Conservation (phyloP, 1,140 invertebrate genomes). For the Augochlora pura region DNA sequence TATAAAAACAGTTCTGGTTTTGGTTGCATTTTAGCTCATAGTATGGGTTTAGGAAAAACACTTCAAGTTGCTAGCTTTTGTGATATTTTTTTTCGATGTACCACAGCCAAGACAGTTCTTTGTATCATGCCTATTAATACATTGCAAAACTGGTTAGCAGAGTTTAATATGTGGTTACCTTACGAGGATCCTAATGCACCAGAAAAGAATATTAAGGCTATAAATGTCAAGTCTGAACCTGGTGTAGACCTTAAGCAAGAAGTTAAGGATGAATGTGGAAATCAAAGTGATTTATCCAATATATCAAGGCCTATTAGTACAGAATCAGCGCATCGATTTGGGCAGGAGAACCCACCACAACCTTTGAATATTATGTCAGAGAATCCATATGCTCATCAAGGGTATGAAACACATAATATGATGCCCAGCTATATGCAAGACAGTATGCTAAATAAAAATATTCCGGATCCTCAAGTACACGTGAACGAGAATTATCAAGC, state of each 20-base stretch:
- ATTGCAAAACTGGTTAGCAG: constrained; percentile 98
- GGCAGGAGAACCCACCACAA: constrained; percentile 62
- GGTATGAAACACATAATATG: constrained; percentile 64
- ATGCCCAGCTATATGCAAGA: constrained; percentile 66
- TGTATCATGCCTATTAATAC: constrained; percentile 99
- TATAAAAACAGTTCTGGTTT: constrained; percentile 95
- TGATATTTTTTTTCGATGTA: constrained; percentile 96
- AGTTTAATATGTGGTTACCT: constrained; percentile 98
- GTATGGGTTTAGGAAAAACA: constrained; percentile 99
- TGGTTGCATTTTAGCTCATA: constrained; percentile 98
- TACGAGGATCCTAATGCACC: constrained; percentile 74
- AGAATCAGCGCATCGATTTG: constrained; percentile 60
- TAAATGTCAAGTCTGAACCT: constrained; percentile 63
- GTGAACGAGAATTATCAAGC: constrained; percentile 60
- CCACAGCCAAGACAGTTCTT: constrained; percentile 92
- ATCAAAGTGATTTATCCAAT: constrained; percentile 66
- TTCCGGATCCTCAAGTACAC: constrained; percentile 53
- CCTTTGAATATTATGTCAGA: constrained; percentile 60
- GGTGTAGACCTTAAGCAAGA: constrained; percentile 65
- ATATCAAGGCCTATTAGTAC: constrained; percentile 68
- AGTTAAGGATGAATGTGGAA: constrained; percentile 73
- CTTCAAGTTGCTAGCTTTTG: constrained; percentile 97
- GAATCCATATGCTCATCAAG: constrained; percentile 65
- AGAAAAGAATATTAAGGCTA: constrained; percentile 58
- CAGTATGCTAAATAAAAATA: constrained; percentile 61